Base-by-base conservation (phyloP, 1,140 invertebrate species). In the Aphaenogaster rudis region DNA sequence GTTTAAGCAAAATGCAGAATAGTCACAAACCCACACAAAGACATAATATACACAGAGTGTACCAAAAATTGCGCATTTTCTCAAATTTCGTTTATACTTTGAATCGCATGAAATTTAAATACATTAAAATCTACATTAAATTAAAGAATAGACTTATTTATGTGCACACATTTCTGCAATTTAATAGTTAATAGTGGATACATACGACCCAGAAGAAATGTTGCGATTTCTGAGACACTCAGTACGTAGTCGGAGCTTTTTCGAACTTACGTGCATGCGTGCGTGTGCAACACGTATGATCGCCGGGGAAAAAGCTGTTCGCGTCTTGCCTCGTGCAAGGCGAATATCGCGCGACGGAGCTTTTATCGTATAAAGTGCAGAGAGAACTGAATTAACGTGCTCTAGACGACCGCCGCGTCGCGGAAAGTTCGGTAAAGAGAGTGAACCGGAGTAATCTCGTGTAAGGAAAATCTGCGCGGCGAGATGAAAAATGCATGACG, bases 331-430 rank as follows among this genome's bases (percentile, higher is more conserved):
- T 84, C 28, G 69, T 84, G 67, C 54, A 82, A 82, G 80, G 67
- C 17, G 80, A 82, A 82, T 82, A 82, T 74, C 80, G 67, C 67
- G 28, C 67, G 67, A 82, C 42, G 69, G 52, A 50, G 80, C 69
- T 84, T 84, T 84, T 84, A 84, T 84, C 80, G 67, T 61, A 84
- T 84, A 84, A 84, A 84, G 80, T 84, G 80, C 80, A 39, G 80
- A 84, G 80, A 84, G 80, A 84, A 84, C 80, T 74, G 80, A 84
- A 84, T 84, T 84, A 84, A 84, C 80, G 80, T 61, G 54, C 69
- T 74, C 42, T 72, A 84, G 80, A 15, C 67, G 54, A 45, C 80
- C 54, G 69, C 42, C 39, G 50, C 64, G 63, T 66, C 64, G 78
- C 50, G 54, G 42, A 74, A 74, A 84, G 80, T 84, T 84, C 67